Percentiles rank a stretch among this genome's conserved stretches.
Conservation (phyloP, 2,113 vertebrate genomes). For the human (Homo sapiens) region DNA sequence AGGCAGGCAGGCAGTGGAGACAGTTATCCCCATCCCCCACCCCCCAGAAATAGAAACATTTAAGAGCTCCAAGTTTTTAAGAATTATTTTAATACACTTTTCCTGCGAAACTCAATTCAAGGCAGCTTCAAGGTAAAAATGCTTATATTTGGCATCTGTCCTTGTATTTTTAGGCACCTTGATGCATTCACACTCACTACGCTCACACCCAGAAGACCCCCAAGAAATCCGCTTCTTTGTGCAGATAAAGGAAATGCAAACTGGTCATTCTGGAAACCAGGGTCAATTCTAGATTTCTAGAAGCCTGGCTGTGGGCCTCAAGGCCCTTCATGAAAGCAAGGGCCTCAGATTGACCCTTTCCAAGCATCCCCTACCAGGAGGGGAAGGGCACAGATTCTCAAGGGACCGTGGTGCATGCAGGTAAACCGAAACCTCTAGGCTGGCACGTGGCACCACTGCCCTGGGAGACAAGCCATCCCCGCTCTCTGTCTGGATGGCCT, state of each 20-base stretch:
- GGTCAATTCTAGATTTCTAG: not conserved
- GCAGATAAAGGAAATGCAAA: not conserved
- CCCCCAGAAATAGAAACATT: not conserved
- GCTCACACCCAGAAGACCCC: not conserved
- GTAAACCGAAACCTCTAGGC: not conserved
- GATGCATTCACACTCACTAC: not conserved
- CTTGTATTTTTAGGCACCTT: not conserved
- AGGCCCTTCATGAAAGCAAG: not conserved
- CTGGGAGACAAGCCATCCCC: not conserved
- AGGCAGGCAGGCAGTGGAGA: too few relatives aligned
- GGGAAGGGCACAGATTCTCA: not conserved
- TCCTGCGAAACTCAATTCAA: not conserved
- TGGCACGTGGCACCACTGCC: not conserved
- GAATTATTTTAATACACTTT: not conserved
- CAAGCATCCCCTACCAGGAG: not conserved
- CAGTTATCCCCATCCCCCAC: too few relatives aligned
- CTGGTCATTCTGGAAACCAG: not conserved
- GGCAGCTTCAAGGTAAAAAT: not conserved
- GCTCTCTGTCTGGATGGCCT: not conserved
- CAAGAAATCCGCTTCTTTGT: not conserved
- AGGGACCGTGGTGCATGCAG: not conserved
- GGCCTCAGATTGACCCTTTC: not conserved
- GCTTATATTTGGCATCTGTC: not conserved
- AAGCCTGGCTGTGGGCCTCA: not conserved
- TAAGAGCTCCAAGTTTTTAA: not conserved